Percentiles rank a stretch among this genome's conserved stretches.
phyloP scores from a whole-genome alignment of 2,797 vertebrate genomes.

The Dryobates pubescens region DNA sequence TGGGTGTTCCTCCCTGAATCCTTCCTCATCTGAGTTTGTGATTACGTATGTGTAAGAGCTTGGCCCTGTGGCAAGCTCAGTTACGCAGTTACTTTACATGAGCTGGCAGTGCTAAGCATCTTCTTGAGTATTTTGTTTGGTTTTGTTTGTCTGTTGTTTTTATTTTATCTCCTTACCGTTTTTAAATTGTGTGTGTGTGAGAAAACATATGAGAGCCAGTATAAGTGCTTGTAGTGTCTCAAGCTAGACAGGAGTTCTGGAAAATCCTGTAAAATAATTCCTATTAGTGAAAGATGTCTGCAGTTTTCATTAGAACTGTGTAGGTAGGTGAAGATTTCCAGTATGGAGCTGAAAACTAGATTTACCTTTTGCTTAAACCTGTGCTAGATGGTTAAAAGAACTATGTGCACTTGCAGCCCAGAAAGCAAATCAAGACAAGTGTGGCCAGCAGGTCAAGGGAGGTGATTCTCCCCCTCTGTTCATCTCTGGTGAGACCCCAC shows the following conservation, averaged over 20 bases:
- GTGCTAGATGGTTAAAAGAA: neutral
- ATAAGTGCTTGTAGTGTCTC: neutral
- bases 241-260: neutral
- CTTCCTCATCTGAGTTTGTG: neutral
- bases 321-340: neutral
- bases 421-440: too few relatives aligned
- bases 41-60: neutral
- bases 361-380: neutral
- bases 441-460: too few relatives aligned
- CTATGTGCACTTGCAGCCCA: neutral
- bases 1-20: neutral
- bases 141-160: neutral
- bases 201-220: neutral
- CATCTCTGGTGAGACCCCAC: too few relatives aligned
- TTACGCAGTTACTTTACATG: neutral
- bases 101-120: neutral
- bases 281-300: neutral
- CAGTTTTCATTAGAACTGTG: neutral
- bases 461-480: too few relatives aligned
- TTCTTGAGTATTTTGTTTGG: fast-evolving
- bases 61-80: neutral
- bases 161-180: neutral
- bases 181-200: neutral
- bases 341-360: neutral
- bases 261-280: neutral